These are phyloP conservation scores for Acleris sparsana DNA, from an alignment of 2,888 invertebrate genomes.

Conservation along the genomic window DNA sequence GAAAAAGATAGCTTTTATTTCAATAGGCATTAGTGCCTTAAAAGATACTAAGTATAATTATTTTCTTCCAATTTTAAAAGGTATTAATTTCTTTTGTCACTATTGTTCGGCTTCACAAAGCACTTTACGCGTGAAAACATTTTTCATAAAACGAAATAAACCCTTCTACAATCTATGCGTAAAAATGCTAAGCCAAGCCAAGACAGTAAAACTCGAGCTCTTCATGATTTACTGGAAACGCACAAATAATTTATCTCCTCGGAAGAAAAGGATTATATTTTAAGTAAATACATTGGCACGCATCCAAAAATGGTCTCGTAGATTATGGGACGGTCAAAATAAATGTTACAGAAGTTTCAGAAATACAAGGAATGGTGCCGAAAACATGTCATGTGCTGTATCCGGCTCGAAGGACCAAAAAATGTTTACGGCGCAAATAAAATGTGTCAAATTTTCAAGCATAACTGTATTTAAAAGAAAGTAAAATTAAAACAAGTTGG, in stretches of 20 bases:
- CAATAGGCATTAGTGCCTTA: too few species aligned
- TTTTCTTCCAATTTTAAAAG: too few species aligned
- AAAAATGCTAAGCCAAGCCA: slow-evolving; percentile 4
- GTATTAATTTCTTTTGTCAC: too few species aligned
- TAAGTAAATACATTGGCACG: slow-evolving; percentile 31
- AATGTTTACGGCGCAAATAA: too few species aligned
- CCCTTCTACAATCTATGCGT: slow-evolving; percentile 5
- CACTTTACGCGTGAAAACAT: not conserved
- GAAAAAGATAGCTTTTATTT: too few species aligned
- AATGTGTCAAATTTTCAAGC: too few species aligned
- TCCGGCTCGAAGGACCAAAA: too few species aligned
- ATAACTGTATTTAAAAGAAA: too few species aligned
- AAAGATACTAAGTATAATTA: too few species aligned
- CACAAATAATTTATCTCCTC: slow-evolving; percentile 17
- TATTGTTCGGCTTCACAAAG: too few species aligned
- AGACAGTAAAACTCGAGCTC: slow-evolving; percentile 15
- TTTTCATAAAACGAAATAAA: not conserved
- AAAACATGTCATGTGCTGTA: not conserved
- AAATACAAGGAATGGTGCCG: not conserved
- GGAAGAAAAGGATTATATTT: slow-evolving; percentile 28
- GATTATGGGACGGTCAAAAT: slow-evolving; percentile 20
- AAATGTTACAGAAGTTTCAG: slow-evolving; percentile 11
- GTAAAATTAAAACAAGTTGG: too few species aligned
- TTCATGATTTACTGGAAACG: slow-evolving; percentile 21
- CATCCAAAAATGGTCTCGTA: slow-evolving; percentile 27